Evolutionary conservation across 2,888 invertebrate genomes (phyloP).

Genomic region (Tiphia femorata): DNA sequence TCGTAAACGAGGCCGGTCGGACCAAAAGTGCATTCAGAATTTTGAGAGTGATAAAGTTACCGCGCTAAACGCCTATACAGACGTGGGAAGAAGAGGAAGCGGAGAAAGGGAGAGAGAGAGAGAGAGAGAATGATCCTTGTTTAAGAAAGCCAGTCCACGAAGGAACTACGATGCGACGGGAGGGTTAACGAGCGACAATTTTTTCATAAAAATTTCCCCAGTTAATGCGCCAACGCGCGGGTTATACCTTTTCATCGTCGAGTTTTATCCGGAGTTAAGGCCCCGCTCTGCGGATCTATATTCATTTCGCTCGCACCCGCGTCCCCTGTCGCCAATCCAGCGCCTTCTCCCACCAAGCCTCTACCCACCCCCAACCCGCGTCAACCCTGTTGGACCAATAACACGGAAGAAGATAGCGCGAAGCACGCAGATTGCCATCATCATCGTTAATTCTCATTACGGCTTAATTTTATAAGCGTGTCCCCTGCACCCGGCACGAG

Average conservation of each 20-base stretch:
- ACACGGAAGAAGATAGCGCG: slow-evolving; percentile 27
- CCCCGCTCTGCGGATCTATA: slow-evolving; percentile 37
- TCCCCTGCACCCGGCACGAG: too few species aligned
- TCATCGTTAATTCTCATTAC: slow-evolving; percentile 50
- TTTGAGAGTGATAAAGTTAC: too few species aligned
- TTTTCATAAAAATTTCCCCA: slow-evolving; percentile 15
- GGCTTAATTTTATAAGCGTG: slow-evolving; percentile 46
- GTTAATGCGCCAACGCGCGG: slow-evolving; percentile 8
- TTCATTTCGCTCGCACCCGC: slow-evolving; percentile 29
- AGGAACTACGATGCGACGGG: too few species aligned
- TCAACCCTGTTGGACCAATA: slow-evolving; percentile 31
- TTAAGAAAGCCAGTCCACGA: too few species aligned
- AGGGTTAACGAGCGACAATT: too few species aligned
- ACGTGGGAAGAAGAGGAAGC: background rate
- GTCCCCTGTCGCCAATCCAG: too few species aligned
- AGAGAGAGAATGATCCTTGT: background rate
- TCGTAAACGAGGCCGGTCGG: too few species aligned
- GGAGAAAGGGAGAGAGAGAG: background rate
- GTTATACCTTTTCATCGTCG: slow-evolving; percentile 20
- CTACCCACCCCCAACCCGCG: slow-evolving; percentile 5
- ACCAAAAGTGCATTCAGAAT: too few species aligned
- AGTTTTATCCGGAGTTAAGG: slow-evolving; percentile 33
- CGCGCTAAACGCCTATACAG: too few species aligned
- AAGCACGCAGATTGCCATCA: slow-evolving; percentile 38
- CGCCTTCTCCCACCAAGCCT: too few species aligned